Evolutionary conservation across 2,113 vertebrate species (phyloP).

Genomic region (Ramphastos sulfuratus): DNA sequence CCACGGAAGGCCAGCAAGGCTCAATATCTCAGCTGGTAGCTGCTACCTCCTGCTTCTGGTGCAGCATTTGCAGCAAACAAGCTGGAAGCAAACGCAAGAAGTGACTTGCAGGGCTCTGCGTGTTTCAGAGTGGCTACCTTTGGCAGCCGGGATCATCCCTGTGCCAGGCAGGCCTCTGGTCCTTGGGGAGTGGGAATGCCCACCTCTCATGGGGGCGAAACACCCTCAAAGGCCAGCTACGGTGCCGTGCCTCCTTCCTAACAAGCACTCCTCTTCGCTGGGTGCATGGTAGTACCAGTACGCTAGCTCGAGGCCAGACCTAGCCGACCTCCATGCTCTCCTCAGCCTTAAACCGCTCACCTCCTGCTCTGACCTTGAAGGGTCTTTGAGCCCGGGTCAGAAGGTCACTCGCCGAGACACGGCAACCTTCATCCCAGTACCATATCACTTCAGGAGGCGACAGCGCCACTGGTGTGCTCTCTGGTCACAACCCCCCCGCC

Average conservation of each 20-base stretch:
- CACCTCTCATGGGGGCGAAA: fast-evolving
- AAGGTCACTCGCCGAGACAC: fast-evolving
- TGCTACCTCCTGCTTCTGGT: not conserved
- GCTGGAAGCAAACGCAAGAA: not conserved
- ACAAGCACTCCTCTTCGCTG: fast-evolving
- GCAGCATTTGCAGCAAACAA: not conserved
- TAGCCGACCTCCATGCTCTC: not conserved
- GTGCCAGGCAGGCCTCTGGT: not conserved
- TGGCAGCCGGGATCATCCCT: not conserved
- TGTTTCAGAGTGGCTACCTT: not conserved
- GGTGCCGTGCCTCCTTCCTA: fast-evolving
- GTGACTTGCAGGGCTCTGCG: not conserved
- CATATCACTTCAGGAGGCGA: not conserved
- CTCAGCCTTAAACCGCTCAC: fast-evolving
- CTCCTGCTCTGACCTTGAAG: not conserved
- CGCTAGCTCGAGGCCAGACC: not conserved
- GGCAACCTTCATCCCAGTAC: not conserved
- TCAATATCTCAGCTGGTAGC: not conserved
- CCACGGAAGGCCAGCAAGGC: not conserved
- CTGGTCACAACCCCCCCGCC: not conserved
- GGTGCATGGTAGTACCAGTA: not conserved
- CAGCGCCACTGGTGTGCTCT: no score
- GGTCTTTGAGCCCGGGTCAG: not conserved
- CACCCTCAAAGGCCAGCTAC: fast-evolving
- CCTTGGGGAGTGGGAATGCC: not conserved